Percentiles rank a stretch among this genome's conserved stretches.
Conservation (phyloP, 2,113 vertebrate species). For the Poeciliopsis prolifica region DNA sequence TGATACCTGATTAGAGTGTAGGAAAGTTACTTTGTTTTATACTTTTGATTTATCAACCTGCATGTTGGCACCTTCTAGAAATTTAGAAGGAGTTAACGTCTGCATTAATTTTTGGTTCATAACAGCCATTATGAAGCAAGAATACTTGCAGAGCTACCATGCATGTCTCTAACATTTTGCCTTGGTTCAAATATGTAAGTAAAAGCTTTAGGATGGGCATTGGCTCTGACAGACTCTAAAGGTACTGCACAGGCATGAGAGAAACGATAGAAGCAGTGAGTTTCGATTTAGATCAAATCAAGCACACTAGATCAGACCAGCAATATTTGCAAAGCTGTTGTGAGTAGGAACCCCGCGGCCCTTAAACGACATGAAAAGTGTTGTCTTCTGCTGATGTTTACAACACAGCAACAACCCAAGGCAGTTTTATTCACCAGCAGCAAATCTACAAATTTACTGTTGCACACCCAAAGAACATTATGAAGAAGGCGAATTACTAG, state of each 20-base stretch:
- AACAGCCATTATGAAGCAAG: no score
- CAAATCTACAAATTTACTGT: conserved; percentile 22
- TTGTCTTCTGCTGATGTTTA: conserved; percentile 31
- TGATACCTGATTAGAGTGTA: background rate
- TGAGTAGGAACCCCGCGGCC: conserved; percentile 11
- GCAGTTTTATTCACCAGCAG: conserved; percentile 39
- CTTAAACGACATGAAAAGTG: conserved; percentile 13
- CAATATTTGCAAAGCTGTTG: background rate
- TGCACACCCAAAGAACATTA: conserved; percentile 10
- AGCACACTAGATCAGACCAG: conserved; percentile 19
- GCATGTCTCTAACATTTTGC: background rate
- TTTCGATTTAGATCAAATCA: background rate
- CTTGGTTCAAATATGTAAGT: background rate
- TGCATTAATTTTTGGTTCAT: background rate
- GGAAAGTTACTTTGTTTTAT: background rate
- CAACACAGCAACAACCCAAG: conserved; percentile 21
- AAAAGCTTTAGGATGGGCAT: background rate
- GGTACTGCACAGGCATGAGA: background rate
- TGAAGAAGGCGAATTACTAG: conserved; percentile 12
- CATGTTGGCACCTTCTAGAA: background rate
- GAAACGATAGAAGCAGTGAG: background rate
- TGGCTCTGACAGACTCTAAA: conserved; percentile 7
- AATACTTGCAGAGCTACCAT: background rate
- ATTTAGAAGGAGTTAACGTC: background rate
- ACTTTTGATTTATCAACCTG: background rate